A percentile compares a stretch with the other conserved stretches of the same genome.
phyloP scores from a whole-genome alignment of 2,797 vertebrate species.

The Prionace glauca region DNA sequence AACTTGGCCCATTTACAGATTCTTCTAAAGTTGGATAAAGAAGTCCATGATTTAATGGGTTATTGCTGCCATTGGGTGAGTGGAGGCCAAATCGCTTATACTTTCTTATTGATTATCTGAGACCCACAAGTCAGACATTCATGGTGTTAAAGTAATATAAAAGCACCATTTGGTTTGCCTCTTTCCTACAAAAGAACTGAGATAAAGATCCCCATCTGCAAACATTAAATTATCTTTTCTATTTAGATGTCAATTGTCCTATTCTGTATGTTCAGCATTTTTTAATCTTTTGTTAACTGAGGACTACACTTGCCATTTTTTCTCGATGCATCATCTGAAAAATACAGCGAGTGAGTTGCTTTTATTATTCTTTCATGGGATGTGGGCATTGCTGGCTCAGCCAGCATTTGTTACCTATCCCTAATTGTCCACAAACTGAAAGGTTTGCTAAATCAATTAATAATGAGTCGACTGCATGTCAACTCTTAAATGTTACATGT shows the following conservation, averaged over 20 bases:
- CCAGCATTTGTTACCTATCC: no score
- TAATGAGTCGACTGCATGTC: no score
- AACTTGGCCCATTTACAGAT: not conserved
- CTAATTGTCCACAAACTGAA: no score
- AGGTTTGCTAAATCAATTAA: no score
- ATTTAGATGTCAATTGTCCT: not conserved
- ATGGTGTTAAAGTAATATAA: not conserved
- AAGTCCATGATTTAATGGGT: not conserved
- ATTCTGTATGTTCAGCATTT: not conserved
- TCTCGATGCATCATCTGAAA: not conserved
- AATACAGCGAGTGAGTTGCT: not conserved
- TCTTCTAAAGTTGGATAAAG: not conserved
- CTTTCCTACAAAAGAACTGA: not conserved
- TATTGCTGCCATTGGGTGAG: not conserved
- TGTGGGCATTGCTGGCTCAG: no score
- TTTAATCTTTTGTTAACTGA: not conserved
- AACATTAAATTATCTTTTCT: not conserved
- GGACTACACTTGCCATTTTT: not conserved
- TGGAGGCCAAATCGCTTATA: not conserved
- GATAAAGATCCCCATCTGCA: not conserved
- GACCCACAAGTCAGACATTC: not conserved
- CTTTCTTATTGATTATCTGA: not conserved
- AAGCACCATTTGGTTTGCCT: not conserved
- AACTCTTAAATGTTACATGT: no score
- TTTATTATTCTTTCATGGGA: no score